Evolutionary conservation across 2,797 vertebrate genomes (phyloP), one percentile per base, ranked within the genome.

Genomic region (Enteromius radiatus): DNA sequence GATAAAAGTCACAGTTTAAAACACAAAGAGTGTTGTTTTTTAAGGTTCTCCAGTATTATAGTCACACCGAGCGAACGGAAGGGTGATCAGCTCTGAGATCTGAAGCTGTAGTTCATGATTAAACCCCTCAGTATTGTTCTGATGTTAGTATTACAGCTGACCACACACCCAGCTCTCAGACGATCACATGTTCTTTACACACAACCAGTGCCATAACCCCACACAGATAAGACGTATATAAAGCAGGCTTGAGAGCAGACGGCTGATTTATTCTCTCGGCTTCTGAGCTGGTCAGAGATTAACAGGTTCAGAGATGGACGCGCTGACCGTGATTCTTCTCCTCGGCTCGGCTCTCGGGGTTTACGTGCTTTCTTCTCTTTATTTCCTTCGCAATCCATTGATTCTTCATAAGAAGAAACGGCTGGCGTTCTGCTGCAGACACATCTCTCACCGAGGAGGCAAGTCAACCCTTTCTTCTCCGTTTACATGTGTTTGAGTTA

Each of bases 401-500:
- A 26, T 96, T 85, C 94, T 97, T 65, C 95, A 97, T 86, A 90
- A 68, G 67, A 95, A 49, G 82, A 91, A 94, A 86, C 81, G 78
- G 11, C 82, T 92, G 0, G 87, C 89, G 52, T 97, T 97, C 91
- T 23, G 86, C 69, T 83, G 91, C 89, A 92, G 70, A 21, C 94
- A 95, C 88, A 95, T 93, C 70, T 95, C 96, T 33, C 96, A 97
- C 92, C 90, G 96, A 85, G 96, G 94, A 92, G 96, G 96, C 96
- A 91, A 94, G 95, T 75, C n/a, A 0, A 4, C n/a, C 43, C 0
- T 31, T 38, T 47, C 23, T 61, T 26, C 7, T 17, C 38, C 38
- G 38, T 9, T 38, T 38, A 38, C 8, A 38, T 38, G 36, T 38
- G 38, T 38, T 38, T 38, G 7, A 38, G 38, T 38, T 38, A 0